Conservation (phyloP, 2,113 vertebrate genomes). For the Sisor rabdophorus region DNA sequence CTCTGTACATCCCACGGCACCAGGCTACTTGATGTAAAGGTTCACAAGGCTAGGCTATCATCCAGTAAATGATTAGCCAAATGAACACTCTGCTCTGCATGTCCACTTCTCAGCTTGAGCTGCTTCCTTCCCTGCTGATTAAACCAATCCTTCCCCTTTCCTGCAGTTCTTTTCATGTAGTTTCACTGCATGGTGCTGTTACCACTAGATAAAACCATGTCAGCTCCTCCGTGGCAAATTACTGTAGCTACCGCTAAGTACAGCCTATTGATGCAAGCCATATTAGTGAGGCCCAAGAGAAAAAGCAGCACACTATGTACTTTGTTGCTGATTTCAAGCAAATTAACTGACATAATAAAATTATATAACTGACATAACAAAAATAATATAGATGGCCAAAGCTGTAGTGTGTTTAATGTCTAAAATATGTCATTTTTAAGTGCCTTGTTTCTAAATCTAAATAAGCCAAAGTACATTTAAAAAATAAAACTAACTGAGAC, state of each 20-base stretch:
- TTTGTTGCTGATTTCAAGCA: not conserved
- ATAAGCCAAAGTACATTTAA: not conserved
- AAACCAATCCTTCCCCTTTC: not conserved
- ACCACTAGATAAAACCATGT: constrained; percentile 6
- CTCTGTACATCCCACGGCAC: not conserved
- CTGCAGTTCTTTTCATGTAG: constrained; percentile 5
- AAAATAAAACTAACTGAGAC: constrained; percentile 10
- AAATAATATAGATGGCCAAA: not conserved
- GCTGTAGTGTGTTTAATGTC: not conserved
- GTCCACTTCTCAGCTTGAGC: not conserved
- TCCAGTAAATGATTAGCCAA: constrained; percentile 16
- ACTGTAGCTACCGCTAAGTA: constrained; percentile 5
- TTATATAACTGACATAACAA: not conserved
- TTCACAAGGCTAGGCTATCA: constrained; percentile 5
- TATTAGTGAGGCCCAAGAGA: not conserved
- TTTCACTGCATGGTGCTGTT: constrained; percentile 23
- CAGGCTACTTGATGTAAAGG: not conserved
- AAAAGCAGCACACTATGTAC: not conserved
- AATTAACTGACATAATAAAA: not conserved
- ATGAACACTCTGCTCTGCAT: constrained; percentile 14
- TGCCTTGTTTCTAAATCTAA: constrained; percentile 3
- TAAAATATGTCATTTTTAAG: not conserved
- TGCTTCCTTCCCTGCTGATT: constrained; percentile 7
- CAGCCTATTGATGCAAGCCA: not conserved
- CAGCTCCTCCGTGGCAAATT: not conserved